These are phyloP conservation scores for Echinops telfairi DNA, from an alignment of 2,113 vertebrate genomes.

Conservation along the genomic window DNA sequence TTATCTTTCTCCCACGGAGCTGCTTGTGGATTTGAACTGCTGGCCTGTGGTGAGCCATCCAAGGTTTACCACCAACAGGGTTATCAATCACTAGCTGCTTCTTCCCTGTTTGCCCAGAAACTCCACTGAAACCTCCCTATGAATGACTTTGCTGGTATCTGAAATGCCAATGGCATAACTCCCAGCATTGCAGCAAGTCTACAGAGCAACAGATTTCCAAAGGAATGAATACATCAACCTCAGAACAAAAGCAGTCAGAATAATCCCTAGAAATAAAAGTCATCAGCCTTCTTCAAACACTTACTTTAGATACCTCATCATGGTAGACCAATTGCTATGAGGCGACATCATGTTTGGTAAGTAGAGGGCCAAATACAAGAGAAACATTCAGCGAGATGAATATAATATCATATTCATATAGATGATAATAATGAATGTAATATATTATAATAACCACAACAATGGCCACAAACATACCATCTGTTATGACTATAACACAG, in stretches of 20 bases:
- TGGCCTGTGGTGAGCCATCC: too few relatives aligned
- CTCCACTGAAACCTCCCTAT: not conserved
- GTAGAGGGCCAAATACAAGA: not conserved
- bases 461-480: not conserved
- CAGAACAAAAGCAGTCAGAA: not conserved
- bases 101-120: not conserved
- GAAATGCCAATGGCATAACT: not conserved
- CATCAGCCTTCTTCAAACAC: not conserved
- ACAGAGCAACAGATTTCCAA: not conserved
- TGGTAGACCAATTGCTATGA: not conserved
- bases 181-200: not conserved
- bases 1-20: too few relatives aligned
- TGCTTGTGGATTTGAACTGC: too few relatives aligned
- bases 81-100: not conserved
- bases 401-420: too few relatives aligned
- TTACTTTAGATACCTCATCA: not conserved
- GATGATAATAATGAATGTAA: too few relatives aligned
- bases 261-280: not conserved
- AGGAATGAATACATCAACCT: not conserved
- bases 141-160: not conserved
- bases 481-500: not conserved
- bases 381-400: not conserved
- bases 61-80: too few relatives aligned
- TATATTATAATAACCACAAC: not conserved
- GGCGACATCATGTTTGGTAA: not conserved